Conservation (phyloP, 2,888 invertebrate genomes). For the Theretra japonica region DNA sequence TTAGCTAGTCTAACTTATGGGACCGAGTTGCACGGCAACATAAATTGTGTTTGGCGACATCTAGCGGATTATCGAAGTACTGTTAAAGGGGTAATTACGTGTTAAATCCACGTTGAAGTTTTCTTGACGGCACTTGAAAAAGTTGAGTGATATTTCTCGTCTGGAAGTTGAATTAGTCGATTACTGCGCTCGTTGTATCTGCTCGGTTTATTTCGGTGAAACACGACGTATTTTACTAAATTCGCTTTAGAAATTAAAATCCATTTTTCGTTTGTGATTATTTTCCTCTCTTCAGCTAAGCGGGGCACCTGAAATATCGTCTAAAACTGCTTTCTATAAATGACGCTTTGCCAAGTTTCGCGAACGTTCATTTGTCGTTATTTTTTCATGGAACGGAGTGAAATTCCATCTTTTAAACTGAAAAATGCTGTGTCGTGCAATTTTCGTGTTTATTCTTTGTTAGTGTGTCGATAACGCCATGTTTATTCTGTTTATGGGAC, state of each 20-base stretch:
- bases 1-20: slow-evolving; percentile 31
- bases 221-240: neutral
- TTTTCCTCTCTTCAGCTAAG: neutral
- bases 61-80: slow-evolving; percentile 27
- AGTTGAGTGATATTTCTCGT: slow-evolving; percentile 7
- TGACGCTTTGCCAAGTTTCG: neutral
- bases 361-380: neutral
- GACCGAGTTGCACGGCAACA: slow-evolving; percentile 22
- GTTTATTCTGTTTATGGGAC: too few species aligned
- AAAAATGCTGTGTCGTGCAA: neutral
- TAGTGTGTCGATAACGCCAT: neutral
- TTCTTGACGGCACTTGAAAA: slow-evolving; percentile 11
- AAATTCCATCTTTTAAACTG: slow-evolving; percentile 6
- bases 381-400: neutral
- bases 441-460: slow-evolving; percentile 1
- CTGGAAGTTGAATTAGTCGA: neutral
- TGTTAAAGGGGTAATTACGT: slow-evolving; percentile 23
- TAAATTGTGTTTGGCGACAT: slow-evolving; percentile 28
- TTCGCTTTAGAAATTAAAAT: neutral
- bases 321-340: slow-evolving; percentile 1
- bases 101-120: slow-evolving; percentile 21
- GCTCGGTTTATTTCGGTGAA: neutral
- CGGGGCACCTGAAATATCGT: slow-evolving; percentile 3
- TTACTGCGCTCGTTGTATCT: neutral
- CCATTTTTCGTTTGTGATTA: slow-evolving; percentile 3